Evolutionary conservation across 2,113 vertebrate genomes (phyloP), one percentile per base, ranked within the genome.

Genomic region (Mobula birostris): DNA sequence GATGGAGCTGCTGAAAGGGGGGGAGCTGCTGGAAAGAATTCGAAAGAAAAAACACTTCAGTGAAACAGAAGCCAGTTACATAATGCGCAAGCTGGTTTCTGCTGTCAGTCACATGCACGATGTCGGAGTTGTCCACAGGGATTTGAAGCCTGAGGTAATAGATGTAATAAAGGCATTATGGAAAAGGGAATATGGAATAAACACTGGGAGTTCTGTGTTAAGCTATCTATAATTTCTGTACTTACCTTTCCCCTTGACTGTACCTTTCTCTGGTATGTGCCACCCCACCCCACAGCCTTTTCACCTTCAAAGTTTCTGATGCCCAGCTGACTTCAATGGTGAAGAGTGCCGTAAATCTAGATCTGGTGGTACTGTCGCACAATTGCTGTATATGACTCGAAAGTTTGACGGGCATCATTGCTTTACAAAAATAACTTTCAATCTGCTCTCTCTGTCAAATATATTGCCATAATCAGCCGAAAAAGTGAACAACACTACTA

Each of bases 81-180:
- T 99, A 95, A 99, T 99, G 98, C 96, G 98, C 94, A 98, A 97
- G 92, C 97, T 99, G 74, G 98, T 99, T 92, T 99, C 99, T 0
- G 99, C 99, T 0, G 99, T 98, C 94, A 99, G 98, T 96, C 98
- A 99, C 96, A 99, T 99, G 99, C 99, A 99, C 0, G 99, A 99
- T 61, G 99, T 99, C 0, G 98, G 99, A 48, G 99, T 99, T 94
- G 98, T 99, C 94, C 98, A 99, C 32, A 96, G 99, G 94, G 99
- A 99, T 95, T 97, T 99, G 94, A 99, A 99, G 94, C 98, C 99
- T 1, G 98, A 99, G 98, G 99, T 99, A 97, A 7, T 66, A 12
- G 66, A 90, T 66, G n/a, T 66, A 61, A 32, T 63, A 24, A 88
- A 90, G 66, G 66, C 58, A 36, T 19, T 66, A 32, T 17, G 15